phyloP scores from a whole-genome alignment of 2,797 vertebrate genomes.

The Eidolon dupreanum region DNA sequence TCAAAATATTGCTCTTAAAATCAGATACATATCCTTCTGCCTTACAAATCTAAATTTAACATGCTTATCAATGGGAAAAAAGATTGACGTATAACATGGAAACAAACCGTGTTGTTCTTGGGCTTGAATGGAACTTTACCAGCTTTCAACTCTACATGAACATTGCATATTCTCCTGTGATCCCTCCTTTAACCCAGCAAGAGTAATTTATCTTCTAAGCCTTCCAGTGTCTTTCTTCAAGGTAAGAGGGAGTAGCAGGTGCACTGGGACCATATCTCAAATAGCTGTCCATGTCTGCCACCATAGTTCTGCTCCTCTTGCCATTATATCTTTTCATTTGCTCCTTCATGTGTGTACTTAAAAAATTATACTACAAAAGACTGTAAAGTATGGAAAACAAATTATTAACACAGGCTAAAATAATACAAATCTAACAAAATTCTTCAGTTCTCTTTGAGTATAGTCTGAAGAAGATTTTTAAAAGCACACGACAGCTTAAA shows the following conservation, averaged over 20 bases:
- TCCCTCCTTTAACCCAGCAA: not conserved
- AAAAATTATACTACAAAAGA: not conserved
- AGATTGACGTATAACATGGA: constrained; percentile 61
- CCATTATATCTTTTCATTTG: not conserved
- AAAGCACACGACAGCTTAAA: not conserved
- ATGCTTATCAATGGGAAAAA: constrained; percentile 37
- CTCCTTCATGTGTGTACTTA: not conserved
- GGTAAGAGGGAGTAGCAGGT: not conserved
- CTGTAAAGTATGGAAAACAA: not conserved
- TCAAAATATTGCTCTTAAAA: constrained; percentile 73
- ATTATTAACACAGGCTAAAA: not conserved
- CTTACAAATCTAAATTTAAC: constrained; percentile 43
- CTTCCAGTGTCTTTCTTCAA: not conserved
- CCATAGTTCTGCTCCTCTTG: not conserved
- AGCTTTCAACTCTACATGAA: constrained; percentile 43
- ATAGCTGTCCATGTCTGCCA: not conserved
- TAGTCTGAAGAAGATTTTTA: not conserved
- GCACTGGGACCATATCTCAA: not conserved
- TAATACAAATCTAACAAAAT: not conserved
- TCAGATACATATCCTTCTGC: constrained; percentile 63
- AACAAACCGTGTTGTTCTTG: not conserved
- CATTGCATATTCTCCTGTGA: not conserved
- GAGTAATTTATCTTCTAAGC: not conserved
- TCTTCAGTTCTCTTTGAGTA: not conserved
- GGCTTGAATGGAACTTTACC: not conserved